Evolutionary conservation across 2,113 vertebrate genomes (phyloP).

Genomic region (Ammodytes marinus): DNA sequence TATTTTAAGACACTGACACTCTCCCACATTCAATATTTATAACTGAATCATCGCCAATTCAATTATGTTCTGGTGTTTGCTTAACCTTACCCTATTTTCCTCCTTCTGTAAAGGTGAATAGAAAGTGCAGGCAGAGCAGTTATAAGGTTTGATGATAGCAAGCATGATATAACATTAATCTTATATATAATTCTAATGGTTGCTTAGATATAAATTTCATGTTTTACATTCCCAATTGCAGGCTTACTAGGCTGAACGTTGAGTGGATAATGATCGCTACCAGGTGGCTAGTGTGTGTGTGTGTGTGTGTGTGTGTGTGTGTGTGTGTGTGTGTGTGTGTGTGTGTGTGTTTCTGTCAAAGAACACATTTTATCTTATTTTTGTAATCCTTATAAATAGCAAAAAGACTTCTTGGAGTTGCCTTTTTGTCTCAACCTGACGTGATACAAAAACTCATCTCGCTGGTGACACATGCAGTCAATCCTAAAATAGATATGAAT

Average conservation of each 20-base stretch:
- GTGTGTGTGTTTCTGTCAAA: constrained; percentile 5
- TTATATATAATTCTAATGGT: no score
- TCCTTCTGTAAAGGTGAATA: no score
- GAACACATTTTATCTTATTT: neutral
- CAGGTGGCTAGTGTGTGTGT: no score
- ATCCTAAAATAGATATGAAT: constrained; percentile 22
- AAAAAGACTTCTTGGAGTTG: neutral
- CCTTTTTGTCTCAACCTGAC: neutral
- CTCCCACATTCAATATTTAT: neutral
- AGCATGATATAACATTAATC: no score
- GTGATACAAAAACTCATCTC: neutral
- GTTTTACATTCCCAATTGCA: no score
- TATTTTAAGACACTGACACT: neutral
- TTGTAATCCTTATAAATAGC: constrained; percentile 4
- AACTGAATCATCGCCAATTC: neutral
- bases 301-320: no score
- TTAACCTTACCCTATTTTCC: neutral
- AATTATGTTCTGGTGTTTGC: neutral
- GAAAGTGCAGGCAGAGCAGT: no score
- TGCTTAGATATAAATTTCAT: no score
- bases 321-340: no score
- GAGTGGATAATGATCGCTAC: no score
- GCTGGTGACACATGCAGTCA: neutral
- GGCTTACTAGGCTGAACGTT: no score
- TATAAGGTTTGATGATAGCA: no score